These are phyloP conservation scores for Neomonachus schauinslandi DNA, from an alignment of 2,113 vertebrate genomes.

Conservation along the genomic window DNA sequence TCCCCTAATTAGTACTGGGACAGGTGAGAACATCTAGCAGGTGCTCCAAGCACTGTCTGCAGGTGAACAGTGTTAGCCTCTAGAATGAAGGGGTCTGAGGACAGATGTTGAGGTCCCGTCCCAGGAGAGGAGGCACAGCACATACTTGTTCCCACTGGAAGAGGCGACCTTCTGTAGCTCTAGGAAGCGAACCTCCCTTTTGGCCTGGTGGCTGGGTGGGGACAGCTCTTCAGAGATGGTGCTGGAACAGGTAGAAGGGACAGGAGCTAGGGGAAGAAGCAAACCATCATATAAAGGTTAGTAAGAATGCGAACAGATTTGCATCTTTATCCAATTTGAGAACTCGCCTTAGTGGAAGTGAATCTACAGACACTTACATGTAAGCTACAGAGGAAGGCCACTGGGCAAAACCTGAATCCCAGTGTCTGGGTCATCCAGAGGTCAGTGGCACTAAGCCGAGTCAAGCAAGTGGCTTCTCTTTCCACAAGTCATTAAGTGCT, in stretches of 20 bases:
- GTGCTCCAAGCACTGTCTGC: background rate
- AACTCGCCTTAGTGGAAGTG: background rate
- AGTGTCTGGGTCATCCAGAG: background rate
- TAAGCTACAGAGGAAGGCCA: background rate
- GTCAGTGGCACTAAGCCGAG: background rate
- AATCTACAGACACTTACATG: background rate
- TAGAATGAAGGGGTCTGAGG: background rate
- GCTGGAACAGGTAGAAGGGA: slow-evolving; percentile 70
- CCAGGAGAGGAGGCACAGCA: background rate
- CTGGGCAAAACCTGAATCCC: background rate
- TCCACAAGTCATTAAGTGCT: background rate
- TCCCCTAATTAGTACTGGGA: background rate
- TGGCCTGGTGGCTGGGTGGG: slow-evolving; percentile 77
- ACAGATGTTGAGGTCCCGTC: background rate
- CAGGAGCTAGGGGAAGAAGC: background rate
- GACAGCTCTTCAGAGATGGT: slow-evolving; percentile 86
- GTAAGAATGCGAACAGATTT: background rate
- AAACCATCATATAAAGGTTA: background rate
- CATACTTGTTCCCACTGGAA: slow-evolving; percentile 85
- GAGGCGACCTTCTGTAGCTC: slow-evolving; percentile 92
- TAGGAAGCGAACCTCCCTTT: slow-evolving; percentile 89
- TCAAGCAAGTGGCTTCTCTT: background rate
- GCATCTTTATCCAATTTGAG: background rate
- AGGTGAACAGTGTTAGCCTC: background rate
- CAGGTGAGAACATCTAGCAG: background rate